phyloP scores from a whole-genome alignment of 1,140 invertebrate species.

The Drosophila subpulchrella region DNA sequence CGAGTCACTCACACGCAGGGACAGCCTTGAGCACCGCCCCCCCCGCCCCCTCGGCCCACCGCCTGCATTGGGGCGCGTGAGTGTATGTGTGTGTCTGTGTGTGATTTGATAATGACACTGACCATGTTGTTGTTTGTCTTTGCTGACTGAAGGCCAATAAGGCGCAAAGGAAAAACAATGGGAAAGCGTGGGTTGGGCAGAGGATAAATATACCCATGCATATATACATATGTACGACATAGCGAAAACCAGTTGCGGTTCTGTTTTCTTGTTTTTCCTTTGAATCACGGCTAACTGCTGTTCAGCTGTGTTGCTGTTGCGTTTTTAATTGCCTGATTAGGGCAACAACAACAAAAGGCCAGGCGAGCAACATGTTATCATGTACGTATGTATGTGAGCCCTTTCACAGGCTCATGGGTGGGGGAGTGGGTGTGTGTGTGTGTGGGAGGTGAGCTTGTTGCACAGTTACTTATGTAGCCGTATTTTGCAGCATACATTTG shows the following conservation, averaged over 20 bases:
- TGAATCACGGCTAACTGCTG: constrained; percentile 41
- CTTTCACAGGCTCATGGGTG: too few relatives aligned
- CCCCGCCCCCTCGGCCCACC: not conserved
- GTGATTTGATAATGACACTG: constrained; percentile 73
- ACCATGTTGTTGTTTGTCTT: constrained; percentile 55
- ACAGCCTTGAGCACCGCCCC: constrained; percentile 35
- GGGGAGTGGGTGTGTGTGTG: not conserved
- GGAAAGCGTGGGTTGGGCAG: constrained; percentile 39
- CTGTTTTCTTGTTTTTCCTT: constrained; percentile 32
- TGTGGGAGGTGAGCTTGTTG: constrained; percentile 21
- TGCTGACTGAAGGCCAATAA: constrained; percentile 47
- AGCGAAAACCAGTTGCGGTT: constrained; percentile 28
- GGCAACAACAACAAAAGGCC: constrained; percentile 18
- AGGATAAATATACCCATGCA: constrained; percentile 9
- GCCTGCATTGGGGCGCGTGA: constrained; percentile 35
- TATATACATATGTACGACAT: constrained; percentile 5
- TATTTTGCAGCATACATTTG: constrained; percentile 43
- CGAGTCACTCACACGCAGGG: constrained; percentile 40
- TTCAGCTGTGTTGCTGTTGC: constrained; percentile 44
- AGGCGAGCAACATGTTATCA: constrained; percentile 53
- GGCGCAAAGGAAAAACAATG: constrained; percentile 39
- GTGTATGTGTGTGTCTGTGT: constrained; percentile 31
- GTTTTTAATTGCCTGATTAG: constrained; percentile 52
- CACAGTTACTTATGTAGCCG: constrained; percentile 12
- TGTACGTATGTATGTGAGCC: constrained; percentile 18